Evolutionary conservation across 2,113 vertebrate species (phyloP).

Genomic region (Orientallactaga bullata): DNA sequence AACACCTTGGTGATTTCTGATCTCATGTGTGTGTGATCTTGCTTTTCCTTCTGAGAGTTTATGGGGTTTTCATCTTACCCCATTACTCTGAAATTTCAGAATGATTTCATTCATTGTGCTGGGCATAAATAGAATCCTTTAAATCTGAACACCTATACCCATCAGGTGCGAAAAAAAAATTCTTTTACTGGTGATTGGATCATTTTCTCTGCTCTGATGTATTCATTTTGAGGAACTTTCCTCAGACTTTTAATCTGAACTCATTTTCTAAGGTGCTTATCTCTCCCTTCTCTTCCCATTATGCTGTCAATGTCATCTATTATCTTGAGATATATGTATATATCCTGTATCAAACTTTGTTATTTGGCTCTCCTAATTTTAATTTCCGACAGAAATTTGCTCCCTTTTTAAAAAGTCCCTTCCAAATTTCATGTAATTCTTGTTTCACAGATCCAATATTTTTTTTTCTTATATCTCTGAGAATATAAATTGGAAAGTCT

Average conservation of each 20-base stretch:
- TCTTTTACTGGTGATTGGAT: conserved; percentile 14
- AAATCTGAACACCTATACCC: background rate
- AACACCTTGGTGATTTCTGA: background rate
- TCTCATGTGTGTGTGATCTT: background rate
- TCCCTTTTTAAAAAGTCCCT: conserved; percentile 5
- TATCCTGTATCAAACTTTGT: background rate
- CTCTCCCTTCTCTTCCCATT: background rate
- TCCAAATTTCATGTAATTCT: background rate
- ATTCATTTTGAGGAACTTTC: conserved; percentile 28
- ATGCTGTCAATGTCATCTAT: background rate
- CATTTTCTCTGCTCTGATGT: background rate
- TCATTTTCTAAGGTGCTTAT: conserved; percentile 26
- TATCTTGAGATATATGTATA: background rate
- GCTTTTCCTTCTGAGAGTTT: background rate
- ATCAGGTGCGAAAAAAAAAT: background rate
- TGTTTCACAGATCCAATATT: background rate
- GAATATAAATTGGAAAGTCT: background rate
- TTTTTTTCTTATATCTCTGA: background rate
- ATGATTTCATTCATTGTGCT: background rate
- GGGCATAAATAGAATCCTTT: background rate
- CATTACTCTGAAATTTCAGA: conserved; percentile 52
- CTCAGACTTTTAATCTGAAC: background rate
- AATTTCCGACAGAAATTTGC: conserved; percentile 35
- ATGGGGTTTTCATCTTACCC: conserved; percentile 9
- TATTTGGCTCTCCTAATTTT: conserved; percentile 46